Percentiles rank a stretch among this genome's conserved stretches.
phyloP scores from a whole-genome alignment of 2,113 vertebrate genomes.

The Rhinopomastus cyanomelas region DNA sequence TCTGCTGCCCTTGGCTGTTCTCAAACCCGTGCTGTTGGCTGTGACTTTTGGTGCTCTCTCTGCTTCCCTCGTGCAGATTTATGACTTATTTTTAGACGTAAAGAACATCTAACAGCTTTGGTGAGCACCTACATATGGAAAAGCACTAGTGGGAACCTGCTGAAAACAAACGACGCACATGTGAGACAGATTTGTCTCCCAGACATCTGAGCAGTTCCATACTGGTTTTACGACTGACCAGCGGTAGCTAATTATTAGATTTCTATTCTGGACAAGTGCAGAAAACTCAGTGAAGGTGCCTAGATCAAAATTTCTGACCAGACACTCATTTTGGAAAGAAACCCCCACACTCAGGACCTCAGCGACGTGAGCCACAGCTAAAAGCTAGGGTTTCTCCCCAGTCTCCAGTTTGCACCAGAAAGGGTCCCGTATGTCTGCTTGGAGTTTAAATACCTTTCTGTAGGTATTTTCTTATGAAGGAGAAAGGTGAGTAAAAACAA shows the following conservation, averaged over 20 bases:
- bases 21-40: neutral
- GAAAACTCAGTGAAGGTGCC: neutral
- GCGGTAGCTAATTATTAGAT: neutral
- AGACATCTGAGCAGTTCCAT: neutral
- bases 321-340: neutral
- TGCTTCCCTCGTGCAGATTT: neutral
- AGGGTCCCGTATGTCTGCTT: neutral
- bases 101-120: neutral
- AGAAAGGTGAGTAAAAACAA: constrained; percentile 56
- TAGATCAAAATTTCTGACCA: constrained; percentile 9
- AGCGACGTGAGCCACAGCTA: constrained; percentile 8
- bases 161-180: neutral
- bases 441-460: constrained; percentile 45
- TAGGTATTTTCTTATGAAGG: constrained; percentile 45
- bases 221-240: neutral
- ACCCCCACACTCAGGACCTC: neutral
- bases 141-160: neutral
- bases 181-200: neutral
- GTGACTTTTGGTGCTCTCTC: neutral
- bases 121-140: neutral
- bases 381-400: neutral
- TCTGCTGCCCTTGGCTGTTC: neutral
- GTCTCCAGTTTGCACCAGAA: neutral
- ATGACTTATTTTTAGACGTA: neutral
- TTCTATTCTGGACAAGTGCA: neutral